A percentile compares a stretch with the other conserved stretches of the same genome.
Conservation (phyloP, 2,888 invertebrate species). For the Pilophorus perplexus region DNA sequence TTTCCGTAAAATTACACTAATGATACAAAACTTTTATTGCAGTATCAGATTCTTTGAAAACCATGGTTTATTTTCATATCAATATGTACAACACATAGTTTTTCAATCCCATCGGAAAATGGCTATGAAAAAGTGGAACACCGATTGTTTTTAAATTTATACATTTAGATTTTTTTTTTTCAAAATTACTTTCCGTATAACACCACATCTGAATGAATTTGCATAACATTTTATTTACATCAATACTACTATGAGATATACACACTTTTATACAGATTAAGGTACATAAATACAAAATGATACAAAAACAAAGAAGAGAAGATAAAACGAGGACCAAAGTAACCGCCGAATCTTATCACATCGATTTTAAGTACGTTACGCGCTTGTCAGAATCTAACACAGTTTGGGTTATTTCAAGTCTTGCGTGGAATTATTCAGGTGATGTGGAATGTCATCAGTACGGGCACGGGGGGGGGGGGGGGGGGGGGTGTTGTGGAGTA, state of each 20-base stretch:
- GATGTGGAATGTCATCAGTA: slow-evolving; percentile 24
- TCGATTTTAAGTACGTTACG: slow-evolving; percentile 15
- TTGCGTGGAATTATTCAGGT: slow-evolving; percentile 16
- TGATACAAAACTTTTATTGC: slow-evolving; percentile 34
- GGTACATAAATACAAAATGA: slow-evolving; percentile 27
- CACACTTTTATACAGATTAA: slow-evolving; percentile 30
- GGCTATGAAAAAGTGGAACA: slow-evolving; percentile 21
- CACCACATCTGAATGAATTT: slow-evolving; percentile 1
- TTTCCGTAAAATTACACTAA: slow-evolving; percentile 35
- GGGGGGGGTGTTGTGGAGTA: no score
- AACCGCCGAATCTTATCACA: slow-evolving; percentile 23
- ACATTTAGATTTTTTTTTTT: not conserved
- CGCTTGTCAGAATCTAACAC: not conserved
- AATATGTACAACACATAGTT: slow-evolving; percentile 10
- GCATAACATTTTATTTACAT: slow-evolving; percentile 30
- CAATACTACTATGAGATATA: slow-evolving; percentile 25
- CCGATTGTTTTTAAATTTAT: not conserved
- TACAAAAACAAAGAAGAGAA: slow-evolving; percentile 17
- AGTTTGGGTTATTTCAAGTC: slow-evolving; percentile 15
- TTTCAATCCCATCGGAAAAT: slow-evolving; percentile 19
- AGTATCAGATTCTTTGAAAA: slow-evolving; percentile 8
- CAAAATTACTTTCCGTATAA: slow-evolving; percentile 8
- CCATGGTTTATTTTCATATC: not conserved
- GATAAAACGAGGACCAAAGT: not conserved
- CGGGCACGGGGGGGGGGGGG: no score